These are phyloP conservation scores for Triplophysa dalaica DNA, from an alignment of 2,113 vertebrate genomes.

Conservation along the genomic window DNA sequence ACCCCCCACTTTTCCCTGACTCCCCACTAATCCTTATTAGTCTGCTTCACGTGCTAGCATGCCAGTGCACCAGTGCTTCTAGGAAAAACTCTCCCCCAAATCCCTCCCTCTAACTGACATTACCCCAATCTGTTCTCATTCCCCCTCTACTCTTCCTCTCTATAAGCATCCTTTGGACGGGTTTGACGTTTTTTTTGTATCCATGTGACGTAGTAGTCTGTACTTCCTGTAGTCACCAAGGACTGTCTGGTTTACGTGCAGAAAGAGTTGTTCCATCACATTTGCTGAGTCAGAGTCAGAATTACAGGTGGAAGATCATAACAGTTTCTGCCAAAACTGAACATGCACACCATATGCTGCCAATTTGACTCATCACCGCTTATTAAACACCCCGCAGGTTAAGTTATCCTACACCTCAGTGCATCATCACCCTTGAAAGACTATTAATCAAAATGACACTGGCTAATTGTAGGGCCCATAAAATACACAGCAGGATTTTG, in stretches of 20 bases:
- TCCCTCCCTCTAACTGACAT: not conserved
- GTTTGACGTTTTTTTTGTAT: not conserved
- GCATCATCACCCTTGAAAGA: not conserved
- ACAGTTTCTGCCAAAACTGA: conserved; percentile 19
- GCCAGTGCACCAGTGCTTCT: conserved; percentile 36
- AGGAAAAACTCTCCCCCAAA: conserved; percentile 10
- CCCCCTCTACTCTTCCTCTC: not conserved
- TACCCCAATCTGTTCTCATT: not conserved
- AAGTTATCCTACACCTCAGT: not conserved
- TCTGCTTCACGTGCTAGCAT: conserved; percentile 23
- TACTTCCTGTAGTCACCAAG: not conserved
- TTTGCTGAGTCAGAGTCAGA: conserved; percentile 31
- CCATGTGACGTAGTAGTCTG: not conserved
- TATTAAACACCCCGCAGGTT: not conserved
- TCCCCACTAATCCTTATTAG: conserved; percentile 54
- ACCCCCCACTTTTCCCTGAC: conserved; percentile 21
- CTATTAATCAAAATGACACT: conserved; percentile 1
- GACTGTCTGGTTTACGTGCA: not conserved
- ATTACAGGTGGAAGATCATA: conserved; percentile 24
- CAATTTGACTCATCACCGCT: not conserved
- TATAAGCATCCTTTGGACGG: not conserved
- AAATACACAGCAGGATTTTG: not conserved
- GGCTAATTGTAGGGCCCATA: not conserved
- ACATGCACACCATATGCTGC: conserved; percentile 13
- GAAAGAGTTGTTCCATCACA: conserved; percentile 7